Evolutionary conservation across 53 echinoderm and acorn worm genomes (phyloP).

Genomic region (Temnopleurus reevesii): DNA sequence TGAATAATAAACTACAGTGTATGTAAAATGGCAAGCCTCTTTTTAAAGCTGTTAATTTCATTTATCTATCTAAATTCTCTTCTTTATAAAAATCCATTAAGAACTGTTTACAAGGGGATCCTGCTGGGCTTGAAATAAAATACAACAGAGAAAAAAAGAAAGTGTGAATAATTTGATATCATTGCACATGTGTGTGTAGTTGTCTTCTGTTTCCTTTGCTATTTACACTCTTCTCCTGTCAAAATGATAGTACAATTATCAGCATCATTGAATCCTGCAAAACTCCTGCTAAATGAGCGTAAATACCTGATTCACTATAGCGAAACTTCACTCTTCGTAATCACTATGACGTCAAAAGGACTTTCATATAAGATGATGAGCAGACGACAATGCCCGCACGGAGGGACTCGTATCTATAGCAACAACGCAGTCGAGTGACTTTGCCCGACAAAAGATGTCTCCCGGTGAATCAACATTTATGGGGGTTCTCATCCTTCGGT

Average conservation of each 20-base stretch:
- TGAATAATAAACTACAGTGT: no score
- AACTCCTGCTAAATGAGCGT: background rate
- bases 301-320: background rate
- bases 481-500: background rate
- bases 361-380: background rate
- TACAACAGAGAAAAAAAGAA: no score
- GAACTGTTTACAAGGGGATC: no score
- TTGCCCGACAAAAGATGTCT: background rate
- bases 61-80: no score
- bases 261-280: background rate
- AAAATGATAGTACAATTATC: background rate
- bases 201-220: no score
- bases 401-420: background rate
- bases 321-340: background rate
- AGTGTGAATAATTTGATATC: no score
- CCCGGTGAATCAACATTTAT: background rate
- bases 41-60: no score
- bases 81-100: no score
- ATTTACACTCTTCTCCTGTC: no score
- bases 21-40: no score
- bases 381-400: background rate
- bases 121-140: no score
- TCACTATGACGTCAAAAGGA: background rate
- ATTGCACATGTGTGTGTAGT: no score
- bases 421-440: constrained; percentile 16